Base-by-base conservation (phyloP, 2,797 vertebrate genomes). In the Pseudochromis fuscus region DNA sequence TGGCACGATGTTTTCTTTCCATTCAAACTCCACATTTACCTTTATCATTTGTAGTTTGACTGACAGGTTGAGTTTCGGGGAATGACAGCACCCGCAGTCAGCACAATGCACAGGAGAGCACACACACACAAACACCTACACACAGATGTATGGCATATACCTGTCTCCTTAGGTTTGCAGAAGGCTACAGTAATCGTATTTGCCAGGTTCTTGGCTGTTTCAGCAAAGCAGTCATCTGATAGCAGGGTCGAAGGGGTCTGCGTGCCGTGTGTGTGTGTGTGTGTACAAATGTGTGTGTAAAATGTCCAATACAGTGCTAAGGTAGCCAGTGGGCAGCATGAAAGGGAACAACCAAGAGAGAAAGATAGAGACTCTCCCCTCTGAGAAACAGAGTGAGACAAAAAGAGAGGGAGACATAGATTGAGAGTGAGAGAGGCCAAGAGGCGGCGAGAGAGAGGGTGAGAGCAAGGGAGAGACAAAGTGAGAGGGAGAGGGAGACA, bases 181-280 rank as follows among this genome's bases (percentile, higher is more conserved):
- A 30, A 19, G 44, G 62, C 59, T 24, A 28, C 61, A 23, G 65
- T 88, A 85, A 89, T 88, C 65, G 11, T 58, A 69, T 87, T 81
- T 91, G 87, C 88, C 84, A 86, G 77, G 19, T 79, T 86, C 79
- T 84, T 86, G 87, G 89, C 85, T 83, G 83, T 78, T 88, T 86
- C 76, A 87, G 79, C 76, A 82, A 73, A 83, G 67, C 68, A 82
- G 77, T 82, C 77, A 77, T 79, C 77, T 81, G 85, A 86, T 84
- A 65, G 80, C 11, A 4, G 63, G 72, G 69, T 81, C 25, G 4
- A 81, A 79, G 53, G 40, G 66, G 64, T 84, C 49, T 25, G 0
- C 11, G 30, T 13, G 64, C 28, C 19, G 51, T 65, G 52, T 31
- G 52, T 30, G 42, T 37, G 44, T 59, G 30, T 49, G n/a, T 52